Evolutionary conservation across 2,797 vertebrate species (phyloP), one percentile per base, ranked within the genome.

Genomic region (Lophotriccus pileatus): DNA sequence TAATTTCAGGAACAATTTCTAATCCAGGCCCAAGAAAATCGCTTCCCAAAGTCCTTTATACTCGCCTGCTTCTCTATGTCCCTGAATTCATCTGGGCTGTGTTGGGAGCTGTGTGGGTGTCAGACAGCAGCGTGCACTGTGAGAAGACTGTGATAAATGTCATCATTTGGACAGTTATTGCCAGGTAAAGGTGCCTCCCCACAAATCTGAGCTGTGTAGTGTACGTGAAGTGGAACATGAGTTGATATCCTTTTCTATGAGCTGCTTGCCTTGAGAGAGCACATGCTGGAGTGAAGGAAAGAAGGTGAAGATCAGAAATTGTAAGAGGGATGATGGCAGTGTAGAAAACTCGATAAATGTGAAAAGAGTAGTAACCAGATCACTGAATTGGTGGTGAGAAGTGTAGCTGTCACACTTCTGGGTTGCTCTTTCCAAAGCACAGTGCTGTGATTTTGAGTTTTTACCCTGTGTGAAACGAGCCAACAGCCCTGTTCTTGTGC

Each of bases 41-140:
- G 27, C 98, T 99, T 97, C 97, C 99, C 3, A 98, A 98, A 6
- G 98, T 99, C 90, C 98, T 99, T 34, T 99, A 99, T 81, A 52
- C 99, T 77, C 99, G 99, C 6, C 98, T 99, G 4, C 60, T 98
- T 5, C 98, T 99, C 19, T 99, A 98, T 84, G 9, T 99, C 39
- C 99, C 99, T 5, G 99, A 99, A 95, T 96, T 99, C 62, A 94
- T 98, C 68, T 99, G 99, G 99, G 99, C 99, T 28, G 97, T 98
- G 47, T 88, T 99, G n/a, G 99, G 99, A 62, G 98, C 98, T 1
- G 80, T 98, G 5, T 99, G 99, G 99, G 98, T 99, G 62, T 98
- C 98, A 4, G 98, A 98, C 16, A 97, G 98, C 92, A 97, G 98
- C 2, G 78, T 97, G 25, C 98, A 97, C 10, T 99, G 99, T 3